phyloP scores from a whole-genome alignment of 2,888 invertebrate genomes.

The Polylopha cassiicola region DNA sequence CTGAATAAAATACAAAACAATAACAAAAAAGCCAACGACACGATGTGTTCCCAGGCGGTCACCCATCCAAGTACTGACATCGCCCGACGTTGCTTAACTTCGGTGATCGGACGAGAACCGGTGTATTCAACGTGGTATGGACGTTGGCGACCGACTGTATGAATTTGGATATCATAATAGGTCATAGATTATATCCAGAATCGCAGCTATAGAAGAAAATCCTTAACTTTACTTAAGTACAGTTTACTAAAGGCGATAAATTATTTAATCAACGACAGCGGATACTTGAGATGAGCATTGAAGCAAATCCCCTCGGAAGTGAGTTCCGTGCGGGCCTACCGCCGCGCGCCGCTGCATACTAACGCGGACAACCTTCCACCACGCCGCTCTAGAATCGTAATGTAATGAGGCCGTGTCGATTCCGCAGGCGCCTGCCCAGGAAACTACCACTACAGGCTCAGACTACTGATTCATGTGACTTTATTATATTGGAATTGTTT shows the following conservation, averaged over 20 bases:
- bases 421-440: background rate
- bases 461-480: slow-evolving; percentile 2
- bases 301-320: slow-evolving; percentile 22
- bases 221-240: too few relatives aligned
- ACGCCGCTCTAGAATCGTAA: slow-evolving; percentile 14
- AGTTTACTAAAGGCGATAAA: too few relatives aligned
- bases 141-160: slow-evolving; percentile 31
- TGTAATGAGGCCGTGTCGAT: slow-evolving; percentile 5
- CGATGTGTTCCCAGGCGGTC: slow-evolving; percentile 36
- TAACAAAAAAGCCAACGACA: slow-evolving; percentile 32
- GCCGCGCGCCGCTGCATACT: slow-evolving; percentile 13
- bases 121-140: slow-evolving; percentile 34
- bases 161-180: too few relatives aligned
- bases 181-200: too few relatives aligned
- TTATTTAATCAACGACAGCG: too few relatives aligned
- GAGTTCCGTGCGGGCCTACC: background rate
- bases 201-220: too few relatives aligned
- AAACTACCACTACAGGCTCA: too few relatives aligned
- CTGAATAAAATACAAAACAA: too few relatives aligned
- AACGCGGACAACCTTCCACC: slow-evolving; percentile 16
- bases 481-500: too few relatives aligned
- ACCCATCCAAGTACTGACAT: slow-evolving; percentile 35
- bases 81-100: slow-evolving; percentile 35
- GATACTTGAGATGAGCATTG: too few relatives aligned
- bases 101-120: slow-evolving; percentile 37